Percentiles rank a stretch among this genome's conserved stretches.
phyloP scores from a whole-genome alignment of 1,140 invertebrate species.

The Drosophila ironensis region DNA sequence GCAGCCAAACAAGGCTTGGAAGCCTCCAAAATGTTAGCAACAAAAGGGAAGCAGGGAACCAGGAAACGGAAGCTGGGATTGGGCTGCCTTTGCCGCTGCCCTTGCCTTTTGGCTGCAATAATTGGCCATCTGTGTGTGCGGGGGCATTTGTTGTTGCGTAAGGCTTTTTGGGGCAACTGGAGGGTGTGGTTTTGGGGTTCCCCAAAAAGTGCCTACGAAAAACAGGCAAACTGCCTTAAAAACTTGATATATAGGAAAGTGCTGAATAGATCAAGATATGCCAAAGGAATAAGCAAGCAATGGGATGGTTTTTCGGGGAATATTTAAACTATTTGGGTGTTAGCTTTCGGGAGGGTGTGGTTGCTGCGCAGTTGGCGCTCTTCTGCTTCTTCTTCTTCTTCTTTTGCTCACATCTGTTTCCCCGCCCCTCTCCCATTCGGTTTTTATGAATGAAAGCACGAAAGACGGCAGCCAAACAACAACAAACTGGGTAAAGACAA shows the following conservation, averaged over 20 bases:
- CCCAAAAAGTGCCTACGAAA: no score
- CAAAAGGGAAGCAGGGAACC: no score
- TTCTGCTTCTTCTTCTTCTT: no score
- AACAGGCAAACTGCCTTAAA: no score
- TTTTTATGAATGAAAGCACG: constrained; percentile 71
- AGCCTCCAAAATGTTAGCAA: constrained; percentile 5
- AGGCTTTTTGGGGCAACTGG: constrained; percentile 76
- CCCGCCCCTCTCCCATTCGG: constrained; percentile 8
- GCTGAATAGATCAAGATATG: no score
- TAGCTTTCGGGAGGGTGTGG: constrained; percentile 46
- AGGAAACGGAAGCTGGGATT: no score
- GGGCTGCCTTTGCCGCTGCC: constrained; percentile 6
- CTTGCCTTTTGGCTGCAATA: constrained; percentile 44
- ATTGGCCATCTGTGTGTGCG: constrained; percentile 44
- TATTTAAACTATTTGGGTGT: background rate
- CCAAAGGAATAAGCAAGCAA: background rate
- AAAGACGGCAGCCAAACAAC: constrained; percentile 22
- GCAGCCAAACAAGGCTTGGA: constrained; percentile 14
- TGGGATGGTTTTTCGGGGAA: background rate
- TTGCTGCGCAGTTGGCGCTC: constrained; percentile 26
- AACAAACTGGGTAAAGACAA: background rate
- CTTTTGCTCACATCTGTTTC: constrained; percentile 40
- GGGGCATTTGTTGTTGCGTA: constrained; percentile 69
- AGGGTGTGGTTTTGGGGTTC: constrained; percentile 71
- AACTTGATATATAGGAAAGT: no score